phyloP scores from a whole-genome alignment of 2,113 vertebrate species.

The Scophthalmus maximus region DNA sequence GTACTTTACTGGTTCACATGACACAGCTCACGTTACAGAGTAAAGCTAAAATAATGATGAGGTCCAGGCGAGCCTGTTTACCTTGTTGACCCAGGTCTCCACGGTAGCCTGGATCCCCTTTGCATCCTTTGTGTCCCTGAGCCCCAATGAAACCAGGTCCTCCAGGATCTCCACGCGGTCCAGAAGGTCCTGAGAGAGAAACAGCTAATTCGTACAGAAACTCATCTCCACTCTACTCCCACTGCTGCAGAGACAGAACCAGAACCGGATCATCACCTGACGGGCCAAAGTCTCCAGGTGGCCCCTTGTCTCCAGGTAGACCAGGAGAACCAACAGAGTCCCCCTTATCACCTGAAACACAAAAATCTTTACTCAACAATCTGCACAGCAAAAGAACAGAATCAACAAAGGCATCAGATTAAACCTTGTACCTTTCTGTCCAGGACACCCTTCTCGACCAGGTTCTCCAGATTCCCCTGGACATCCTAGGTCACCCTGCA shows the following conservation, averaged over 20 bases:
- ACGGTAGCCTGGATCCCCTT: constrained; percentile 56
- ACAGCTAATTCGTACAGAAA: background rate
- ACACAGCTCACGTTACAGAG: background rate
- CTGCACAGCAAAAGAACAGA: background rate
- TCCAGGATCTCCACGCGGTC: constrained; percentile 66
- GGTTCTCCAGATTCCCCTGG: constrained; percentile 61
- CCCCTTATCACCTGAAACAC: constrained; percentile 74
- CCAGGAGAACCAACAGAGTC: constrained; percentile 64
- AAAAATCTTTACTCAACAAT: background rate
- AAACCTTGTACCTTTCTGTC: constrained; percentile 72
- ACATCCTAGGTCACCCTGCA: constrained; percentile 75
- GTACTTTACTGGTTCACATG: too few species aligned
- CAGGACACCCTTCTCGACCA: constrained; percentile 62
- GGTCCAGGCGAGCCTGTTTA: constrained; percentile 17
- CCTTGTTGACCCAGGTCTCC: constrained; percentile 66
- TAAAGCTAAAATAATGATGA: background rate
- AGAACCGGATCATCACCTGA: constrained; percentile 59
- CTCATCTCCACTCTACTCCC: background rate
- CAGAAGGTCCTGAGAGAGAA: constrained; percentile 52
- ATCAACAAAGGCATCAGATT: background rate
- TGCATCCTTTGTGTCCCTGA: constrained; percentile 68
- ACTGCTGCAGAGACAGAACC: background rate
- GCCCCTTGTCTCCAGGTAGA: constrained; percentile 66
- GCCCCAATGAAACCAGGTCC: constrained; percentile 47
- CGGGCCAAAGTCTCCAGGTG: constrained; percentile 58